A percentile compares a stretch with the other conserved stretches of the same genome.
phyloP scores from a whole-genome alignment of 2,888 invertebrate genomes.

The Eupithecia vulgata region DNA sequence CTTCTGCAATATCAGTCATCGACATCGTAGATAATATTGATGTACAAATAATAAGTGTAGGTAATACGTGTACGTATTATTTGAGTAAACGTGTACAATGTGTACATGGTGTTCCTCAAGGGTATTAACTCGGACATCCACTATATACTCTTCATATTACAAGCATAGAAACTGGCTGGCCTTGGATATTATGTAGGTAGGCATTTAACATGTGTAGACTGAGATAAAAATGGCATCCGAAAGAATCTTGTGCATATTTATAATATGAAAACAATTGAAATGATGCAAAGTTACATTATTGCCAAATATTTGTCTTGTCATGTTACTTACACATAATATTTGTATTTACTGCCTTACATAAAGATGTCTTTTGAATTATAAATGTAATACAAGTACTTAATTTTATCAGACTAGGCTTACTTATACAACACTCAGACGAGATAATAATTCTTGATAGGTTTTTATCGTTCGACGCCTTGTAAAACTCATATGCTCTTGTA shows the following conservation, averaged over 20 bases:
- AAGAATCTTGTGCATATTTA: background rate
- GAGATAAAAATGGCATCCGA: background rate
- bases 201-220: background rate
- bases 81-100: background rate
- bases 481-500: constrained; percentile 21
- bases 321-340: background rate
- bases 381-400: background rate
- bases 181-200: background rate
- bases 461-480: constrained; percentile 43
- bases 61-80: background rate
- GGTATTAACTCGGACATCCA: background rate
- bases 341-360: constrained; percentile 1
- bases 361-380: constrained; percentile 2
- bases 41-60: background rate
- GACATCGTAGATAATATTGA: background rate
- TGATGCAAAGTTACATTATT: background rate
- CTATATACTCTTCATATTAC: background rate
- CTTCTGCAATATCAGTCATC: background rate
- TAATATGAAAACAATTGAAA: background rate
- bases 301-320: constrained; percentile 4
- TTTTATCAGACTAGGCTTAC: constrained; percentile 41
- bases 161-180: background rate
- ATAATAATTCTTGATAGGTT: constrained; percentile 39
- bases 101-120: constrained; percentile 11
- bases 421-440: constrained; percentile 39